Conservation (phyloP, 2,888 invertebrate species). For the Drosophila peninsularis region DNA sequence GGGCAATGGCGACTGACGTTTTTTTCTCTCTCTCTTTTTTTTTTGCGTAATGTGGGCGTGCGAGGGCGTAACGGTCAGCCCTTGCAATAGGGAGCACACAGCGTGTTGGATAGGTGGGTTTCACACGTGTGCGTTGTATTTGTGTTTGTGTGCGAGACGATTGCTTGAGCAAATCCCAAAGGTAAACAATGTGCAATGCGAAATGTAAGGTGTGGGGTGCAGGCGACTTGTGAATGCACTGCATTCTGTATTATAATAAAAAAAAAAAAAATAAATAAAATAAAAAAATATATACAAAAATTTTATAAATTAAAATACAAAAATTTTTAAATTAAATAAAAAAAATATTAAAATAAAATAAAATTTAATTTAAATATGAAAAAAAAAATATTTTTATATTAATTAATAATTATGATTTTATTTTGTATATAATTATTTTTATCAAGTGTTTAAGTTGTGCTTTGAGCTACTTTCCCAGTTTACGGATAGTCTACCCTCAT, state of each 20-base stretch:
- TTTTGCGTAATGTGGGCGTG: constrained; percentile 47
- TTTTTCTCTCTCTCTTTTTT: background rate
- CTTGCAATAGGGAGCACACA: constrained; percentile 12
- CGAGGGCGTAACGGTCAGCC: constrained; percentile 43
- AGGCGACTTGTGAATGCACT: background rate
- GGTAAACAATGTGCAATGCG: constrained; percentile 19
- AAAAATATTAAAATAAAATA: background rate
- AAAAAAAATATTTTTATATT: background rate
- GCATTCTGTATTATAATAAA: background rate
- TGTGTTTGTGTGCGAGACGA: constrained; percentile 2
- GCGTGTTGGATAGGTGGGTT: constrained; percentile 19
- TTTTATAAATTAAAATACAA: too few species aligned
- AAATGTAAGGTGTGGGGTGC: background rate
- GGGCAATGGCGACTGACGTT: constrained; percentile 19
- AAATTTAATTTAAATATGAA: background rate
- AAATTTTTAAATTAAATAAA: background rate
- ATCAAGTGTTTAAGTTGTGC: background rate
- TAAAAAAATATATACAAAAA: background rate
- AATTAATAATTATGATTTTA: background rate
- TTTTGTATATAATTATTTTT: too few species aligned
- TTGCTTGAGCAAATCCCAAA: constrained; percentile 28
- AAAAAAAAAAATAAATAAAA: background rate
- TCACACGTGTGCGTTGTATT: background rate
- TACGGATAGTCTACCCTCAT: background rate
- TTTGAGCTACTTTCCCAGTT: too few species aligned